Evolutionary conservation across 2,888 invertebrate genomes (phyloP).

Genomic region (Sinotaia quadrata): DNA sequence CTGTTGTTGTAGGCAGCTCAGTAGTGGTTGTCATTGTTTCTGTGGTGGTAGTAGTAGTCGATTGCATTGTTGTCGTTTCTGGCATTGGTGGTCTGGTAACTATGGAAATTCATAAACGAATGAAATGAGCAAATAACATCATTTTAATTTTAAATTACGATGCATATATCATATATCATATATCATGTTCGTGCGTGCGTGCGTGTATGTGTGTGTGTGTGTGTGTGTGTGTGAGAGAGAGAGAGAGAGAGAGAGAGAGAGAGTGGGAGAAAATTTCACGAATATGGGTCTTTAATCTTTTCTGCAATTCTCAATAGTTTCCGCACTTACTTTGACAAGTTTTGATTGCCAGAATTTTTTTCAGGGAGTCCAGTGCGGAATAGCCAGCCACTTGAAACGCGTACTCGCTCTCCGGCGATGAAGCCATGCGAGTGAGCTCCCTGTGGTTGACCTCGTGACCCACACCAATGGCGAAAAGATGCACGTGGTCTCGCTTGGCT

Average conservation of each 20-base stretch:
- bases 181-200: background rate
- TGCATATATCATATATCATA: too few relatives aligned
- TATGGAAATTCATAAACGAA: too few relatives aligned
- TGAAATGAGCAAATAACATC: too few relatives aligned
- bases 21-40: conserved; percentile 37
- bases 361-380: conserved; percentile 53
- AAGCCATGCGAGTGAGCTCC: conserved; percentile 59
- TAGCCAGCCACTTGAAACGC: conserved; percentile 54
- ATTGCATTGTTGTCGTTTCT: conserved; percentile 10
- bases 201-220: background rate
- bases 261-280: background rate
- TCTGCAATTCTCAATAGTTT: background rate
- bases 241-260: background rate
- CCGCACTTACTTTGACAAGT: conserved; percentile 45
- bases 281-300: too few relatives aligned
- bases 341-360: conserved; percentile 52
- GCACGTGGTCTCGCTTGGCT: conserved; percentile 49
- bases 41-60: conserved; percentile 28
- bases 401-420: conserved; percentile 45
- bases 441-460: conserved; percentile 49
- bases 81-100: conserved; percentile 13
- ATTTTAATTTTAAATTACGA: too few relatives aligned
- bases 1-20: conserved; percentile 15
- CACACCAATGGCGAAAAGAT: conserved; percentile 61
- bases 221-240: background rate